Evolutionary conservation across 2,888 invertebrate species (phyloP), one percentile per base, ranked within the genome.

Genomic region (Syritta pipiens): DNA sequence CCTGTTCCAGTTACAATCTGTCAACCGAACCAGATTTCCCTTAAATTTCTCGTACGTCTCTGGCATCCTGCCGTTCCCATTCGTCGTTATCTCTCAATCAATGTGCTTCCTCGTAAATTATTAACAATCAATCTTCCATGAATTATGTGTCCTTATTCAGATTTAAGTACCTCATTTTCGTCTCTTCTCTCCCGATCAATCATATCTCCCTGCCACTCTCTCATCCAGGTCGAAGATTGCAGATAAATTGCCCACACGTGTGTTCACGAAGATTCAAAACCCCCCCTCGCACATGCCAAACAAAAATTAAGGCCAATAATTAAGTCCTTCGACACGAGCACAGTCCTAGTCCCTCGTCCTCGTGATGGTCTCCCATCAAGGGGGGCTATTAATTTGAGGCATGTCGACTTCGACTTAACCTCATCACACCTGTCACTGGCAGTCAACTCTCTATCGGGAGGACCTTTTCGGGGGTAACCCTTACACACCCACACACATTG

Each of bases 361-460:
- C n/a, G n/a, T n/a, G n/a, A n/a, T n/a, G n/a, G n/a, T n/a, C n/a
- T n/a, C n/a, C 49, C 42, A 44, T 46, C 3, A 22, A 59, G 28
- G 10, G n/a, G 24, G 26, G 42, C 32, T 55, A 63, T 48, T 63
- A 51, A 57, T 57, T 72, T 65, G 63, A 49, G 17, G 40, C n/a
- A 74, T 59, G 48, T 60, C 28, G n/a, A n/a, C 46, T 53, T 32
- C 53, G 24, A 53, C 40, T 53, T 48, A 57, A 44, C 32, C 30
- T 60, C 37, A 30, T 26, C 44, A 65, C 59, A 60, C 59, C 74
- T 74, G 67, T 67, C 74, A 51, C 14, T 46, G 40, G 19, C 57
- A 55, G 42, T 35, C 53, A 35, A n/a, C 42, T 20, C 22, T 51
- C 40, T 14, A 28, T 63, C 42, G 9, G 6, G 37, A 14, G 32